These are phyloP conservation scores for Drosophila prostipennis DNA, from an alignment of 2,888 invertebrate genomes.

Conservation along the genomic window DNA sequence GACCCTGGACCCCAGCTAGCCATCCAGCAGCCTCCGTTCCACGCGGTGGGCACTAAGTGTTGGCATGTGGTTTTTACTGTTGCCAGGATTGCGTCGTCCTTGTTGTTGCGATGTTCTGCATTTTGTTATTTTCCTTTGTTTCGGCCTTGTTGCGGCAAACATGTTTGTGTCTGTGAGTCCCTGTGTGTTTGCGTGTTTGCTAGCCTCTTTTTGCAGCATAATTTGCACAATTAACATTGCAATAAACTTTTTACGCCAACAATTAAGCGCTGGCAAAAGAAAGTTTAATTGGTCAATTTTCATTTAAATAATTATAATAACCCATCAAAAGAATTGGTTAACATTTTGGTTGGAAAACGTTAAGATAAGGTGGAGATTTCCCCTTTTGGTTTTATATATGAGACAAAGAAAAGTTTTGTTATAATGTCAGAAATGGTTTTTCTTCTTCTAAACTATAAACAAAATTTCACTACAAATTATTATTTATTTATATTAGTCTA, in stretches of 20 bases:
- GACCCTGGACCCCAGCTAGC: constrained; percentile 20
- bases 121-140: constrained; percentile 45
- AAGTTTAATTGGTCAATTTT: constrained; percentile 22
- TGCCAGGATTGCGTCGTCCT: constrained; percentile 31
- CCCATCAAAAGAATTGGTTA: constrained; percentile 7
- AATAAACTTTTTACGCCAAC: constrained; percentile 62
- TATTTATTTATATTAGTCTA: too few species aligned
- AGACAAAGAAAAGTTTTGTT: too few species aligned
- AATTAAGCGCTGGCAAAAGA: constrained; percentile 43
- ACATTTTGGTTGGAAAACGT: neutral
- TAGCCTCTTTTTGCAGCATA: constrained; percentile 40
- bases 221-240: constrained; percentile 69
- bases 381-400: too few species aligned
- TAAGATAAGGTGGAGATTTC: neutral
- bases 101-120: constrained; percentile 30
- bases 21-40: constrained; percentile 27
- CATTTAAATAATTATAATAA: constrained; percentile 15
- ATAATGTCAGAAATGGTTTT: too few species aligned
- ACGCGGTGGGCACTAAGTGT: constrained; percentile 69
- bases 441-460: too few species aligned
- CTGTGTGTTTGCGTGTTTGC: constrained; percentile 26
- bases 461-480: too few species aligned
- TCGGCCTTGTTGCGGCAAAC: constrained; percentile 38
- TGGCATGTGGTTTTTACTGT: constrained; percentile 65
- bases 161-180: constrained; percentile 18